phyloP scores from a whole-genome alignment of 2,888 invertebrate species.

The Ectropis crepuscularia region DNA sequence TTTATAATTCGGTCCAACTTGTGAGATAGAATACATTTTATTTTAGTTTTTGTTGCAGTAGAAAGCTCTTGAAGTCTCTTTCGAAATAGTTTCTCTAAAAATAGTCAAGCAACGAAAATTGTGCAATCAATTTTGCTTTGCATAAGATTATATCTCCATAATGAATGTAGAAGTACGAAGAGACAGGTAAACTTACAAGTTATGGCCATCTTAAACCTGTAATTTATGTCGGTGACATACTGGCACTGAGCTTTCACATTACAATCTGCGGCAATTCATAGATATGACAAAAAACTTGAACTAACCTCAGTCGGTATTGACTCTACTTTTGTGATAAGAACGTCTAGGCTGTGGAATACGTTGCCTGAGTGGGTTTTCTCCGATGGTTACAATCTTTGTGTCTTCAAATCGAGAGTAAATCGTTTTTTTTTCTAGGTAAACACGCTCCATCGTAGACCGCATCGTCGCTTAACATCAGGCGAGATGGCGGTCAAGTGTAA shows the following conservation, averaged over 20 bases:
- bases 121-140: constrained; percentile 30
- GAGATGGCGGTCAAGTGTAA: no score
- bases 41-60: neutral
- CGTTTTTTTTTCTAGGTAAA: no score
- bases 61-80: constrained; percentile 8
- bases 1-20: no score
- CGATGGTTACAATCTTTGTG: no score
- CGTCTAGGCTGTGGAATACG: no score
- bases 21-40: neutral
- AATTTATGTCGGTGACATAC: constrained; percentile 30
- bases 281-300: no score
- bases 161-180: constrained; percentile 13
- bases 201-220: constrained; percentile 32
- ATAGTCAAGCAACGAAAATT: constrained; percentile 14
- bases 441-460: no score
- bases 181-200: constrained; percentile 26
- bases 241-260: constrained; percentile 26
- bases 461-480: no score
- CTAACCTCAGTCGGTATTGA: no score
- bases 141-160: constrained; percentile 27
- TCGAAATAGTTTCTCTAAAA: constrained; percentile 11
- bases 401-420: no score
- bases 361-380: no score
- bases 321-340: no score
- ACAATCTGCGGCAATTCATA: neutral